Evolutionary conservation across 2,888 invertebrate species (phyloP).

Genomic region (Listrodromus nycthemerus): DNA sequence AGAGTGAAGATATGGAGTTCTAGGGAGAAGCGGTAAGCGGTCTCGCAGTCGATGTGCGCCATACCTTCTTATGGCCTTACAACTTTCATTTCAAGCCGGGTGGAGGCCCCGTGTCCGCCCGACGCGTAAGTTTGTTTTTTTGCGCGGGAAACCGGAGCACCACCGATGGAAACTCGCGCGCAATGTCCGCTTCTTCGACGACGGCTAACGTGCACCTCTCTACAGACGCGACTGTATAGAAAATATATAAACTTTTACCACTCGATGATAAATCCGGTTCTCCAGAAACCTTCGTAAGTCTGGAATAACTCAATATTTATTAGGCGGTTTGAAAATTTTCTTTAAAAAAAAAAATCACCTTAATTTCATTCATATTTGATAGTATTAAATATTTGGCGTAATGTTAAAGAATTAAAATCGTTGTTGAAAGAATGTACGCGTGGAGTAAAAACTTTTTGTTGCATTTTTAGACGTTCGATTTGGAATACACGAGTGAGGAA

Average conservation of each 20-base stretch:
- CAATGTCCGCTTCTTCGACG: background rate
- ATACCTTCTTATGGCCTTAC: slow-evolving; percentile 59
- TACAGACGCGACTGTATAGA: background rate
- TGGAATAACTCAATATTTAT: background rate
- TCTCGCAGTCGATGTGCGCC: slow-evolving; percentile 28
- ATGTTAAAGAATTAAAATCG: too few species aligned
- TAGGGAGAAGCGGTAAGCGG: slow-evolving; percentile 4
- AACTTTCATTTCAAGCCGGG: slow-evolving; percentile 59
- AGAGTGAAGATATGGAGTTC: slow-evolving; percentile 43
- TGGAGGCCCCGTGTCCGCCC: slow-evolving; percentile 7
- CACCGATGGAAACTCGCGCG: slow-evolving; percentile 13
- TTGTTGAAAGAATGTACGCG: background rate
- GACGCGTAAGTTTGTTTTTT: slow-evolving; percentile 28
- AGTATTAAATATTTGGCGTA: too few species aligned
- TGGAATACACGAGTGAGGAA: background rate
- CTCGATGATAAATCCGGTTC: background rate
- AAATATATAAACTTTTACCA: slow-evolving; percentile 30
- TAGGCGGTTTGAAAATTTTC: too few species aligned
- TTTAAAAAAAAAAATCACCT: background rate
- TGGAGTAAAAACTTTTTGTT: background rate
- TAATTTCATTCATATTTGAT: too few species aligned
- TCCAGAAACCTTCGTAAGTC: background rate
- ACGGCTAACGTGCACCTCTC: background rate
- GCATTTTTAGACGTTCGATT: too few species aligned
- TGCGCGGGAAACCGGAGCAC: slow-evolving; percentile 53